Conservation (phyloP, 1,140 invertebrate genomes). For the Tetragnatha versicolor region DNA sequence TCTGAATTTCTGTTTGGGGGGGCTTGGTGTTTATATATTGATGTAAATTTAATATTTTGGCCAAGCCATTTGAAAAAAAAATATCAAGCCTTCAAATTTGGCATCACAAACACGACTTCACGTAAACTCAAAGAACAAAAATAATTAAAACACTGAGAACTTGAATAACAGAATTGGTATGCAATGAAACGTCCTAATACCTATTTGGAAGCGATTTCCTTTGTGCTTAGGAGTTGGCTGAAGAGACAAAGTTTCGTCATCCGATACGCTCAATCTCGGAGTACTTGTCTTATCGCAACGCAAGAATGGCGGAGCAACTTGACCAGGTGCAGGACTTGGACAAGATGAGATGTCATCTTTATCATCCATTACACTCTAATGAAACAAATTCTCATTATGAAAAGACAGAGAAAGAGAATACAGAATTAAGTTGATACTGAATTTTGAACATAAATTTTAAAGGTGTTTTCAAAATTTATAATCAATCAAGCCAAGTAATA, state of each 20-base stretch:
- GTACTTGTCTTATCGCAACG: slow-evolving; percentile 59
- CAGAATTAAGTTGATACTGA: neutral
- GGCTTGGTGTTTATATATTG: too few relatives aligned
- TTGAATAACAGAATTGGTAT: too few relatives aligned
- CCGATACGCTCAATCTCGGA: slow-evolving; percentile 60
- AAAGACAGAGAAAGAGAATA: neutral
- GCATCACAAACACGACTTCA: too few relatives aligned
- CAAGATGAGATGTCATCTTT: slow-evolving; percentile 57
- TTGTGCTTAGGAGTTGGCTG: slow-evolving; percentile 55
- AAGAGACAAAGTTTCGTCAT: slow-evolving; percentile 58
- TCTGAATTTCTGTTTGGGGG: too few relatives aligned
- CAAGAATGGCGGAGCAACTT: slow-evolving; percentile 60
- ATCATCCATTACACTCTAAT: slow-evolving; percentile 61
- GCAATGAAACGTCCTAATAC: slow-evolving; percentile 22
- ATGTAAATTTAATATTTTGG: too few relatives aligned
- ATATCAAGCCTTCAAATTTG: too few relatives aligned
- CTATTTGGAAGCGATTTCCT: slow-evolving; percentile 57
- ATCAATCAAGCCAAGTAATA: too few relatives aligned
- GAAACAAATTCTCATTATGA: neutral
- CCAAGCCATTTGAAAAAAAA: too few relatives aligned
- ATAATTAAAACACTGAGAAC: too few relatives aligned
- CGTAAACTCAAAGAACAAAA: too few relatives aligned
- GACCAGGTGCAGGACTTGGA: slow-evolving; percentile 58
- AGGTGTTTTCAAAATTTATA: too few relatives aligned
- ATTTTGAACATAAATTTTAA: too few relatives aligned